Conservation (phyloP, 2,888 invertebrate species). For the Amblyteles armatorius region DNA sequence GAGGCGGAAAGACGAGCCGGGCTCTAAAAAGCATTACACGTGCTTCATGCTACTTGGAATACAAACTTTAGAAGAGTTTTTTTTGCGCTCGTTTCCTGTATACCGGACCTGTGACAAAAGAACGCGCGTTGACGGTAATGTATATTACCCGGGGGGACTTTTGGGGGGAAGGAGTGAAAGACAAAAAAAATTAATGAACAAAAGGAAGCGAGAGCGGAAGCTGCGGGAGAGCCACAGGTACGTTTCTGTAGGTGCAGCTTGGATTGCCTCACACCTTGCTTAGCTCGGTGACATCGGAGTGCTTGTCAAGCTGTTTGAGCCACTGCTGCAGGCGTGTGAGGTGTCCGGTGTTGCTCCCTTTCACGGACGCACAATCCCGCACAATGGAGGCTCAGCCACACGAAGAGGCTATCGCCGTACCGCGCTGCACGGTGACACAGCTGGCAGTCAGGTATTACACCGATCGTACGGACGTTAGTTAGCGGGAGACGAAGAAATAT, state of each 20-base stretch:
- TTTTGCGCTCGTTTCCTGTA: slow-evolving; percentile 12
- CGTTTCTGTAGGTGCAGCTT: slow-evolving; percentile 29
- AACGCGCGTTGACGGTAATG: slow-evolving; percentile 43
- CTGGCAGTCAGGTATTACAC: slow-evolving; percentile 2
- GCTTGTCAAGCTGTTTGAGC: slow-evolving; percentile 44
- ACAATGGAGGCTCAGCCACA: slow-evolving; percentile 55
- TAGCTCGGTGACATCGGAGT: slow-evolving; percentile 53
- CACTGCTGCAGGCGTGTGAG: slow-evolving; percentile 1
- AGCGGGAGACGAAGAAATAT: slow-evolving; percentile 47
- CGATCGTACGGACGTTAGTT: slow-evolving; percentile 49
- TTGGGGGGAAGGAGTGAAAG: slow-evolving; percentile 1
- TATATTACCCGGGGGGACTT: slow-evolving; percentile 9
- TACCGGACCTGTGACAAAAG: slow-evolving; percentile 23
- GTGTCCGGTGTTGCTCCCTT: slow-evolving; percentile 36
- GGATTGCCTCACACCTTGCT: slow-evolving; percentile 59
- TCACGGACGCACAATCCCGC: slow-evolving; percentile 53
- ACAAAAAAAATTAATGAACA: slow-evolving; percentile 8
- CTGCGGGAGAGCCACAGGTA: slow-evolving; percentile 56
- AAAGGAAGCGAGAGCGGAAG: slow-evolving; percentile 12
- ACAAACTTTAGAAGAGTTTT: slow-evolving; percentile 44
- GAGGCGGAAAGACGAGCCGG: slow-evolving; percentile 4
- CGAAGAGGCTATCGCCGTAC: slow-evolving; percentile 37
- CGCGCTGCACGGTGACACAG: slow-evolving; percentile 10
- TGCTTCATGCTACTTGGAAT: slow-evolving; percentile 10
- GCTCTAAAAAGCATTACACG: slow-evolving; percentile 52